Base-by-base conservation (phyloP, 2,113 vertebrate species). In the Dicrurus megarhynchus region DNA sequence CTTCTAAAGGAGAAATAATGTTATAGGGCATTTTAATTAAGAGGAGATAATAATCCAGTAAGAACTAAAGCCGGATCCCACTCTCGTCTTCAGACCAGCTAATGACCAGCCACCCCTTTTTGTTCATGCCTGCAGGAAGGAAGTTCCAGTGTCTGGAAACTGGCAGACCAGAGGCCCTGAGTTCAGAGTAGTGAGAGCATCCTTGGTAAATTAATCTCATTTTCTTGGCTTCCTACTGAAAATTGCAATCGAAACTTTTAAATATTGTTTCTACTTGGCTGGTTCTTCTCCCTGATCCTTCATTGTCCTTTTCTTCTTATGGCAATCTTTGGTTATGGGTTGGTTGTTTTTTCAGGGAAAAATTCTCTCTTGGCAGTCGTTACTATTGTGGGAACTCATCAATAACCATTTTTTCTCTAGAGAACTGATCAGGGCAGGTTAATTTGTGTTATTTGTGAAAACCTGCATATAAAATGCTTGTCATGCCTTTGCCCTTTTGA, bases 21-120 rank as follows among this genome's bases (percentile, higher is more conserved):
- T 27, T 67, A 52, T 32, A 44, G 79, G 76, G 6, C 42, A 90
- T 64, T 90, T 93, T 84, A 95, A 94, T 95, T 89, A 95, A 73
- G 76, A 59, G 60, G 27, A 61, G 28, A 50, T 78, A 93, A 94
- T 52, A 90, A 80, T 64, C 69, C 82, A 69, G 27, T 56, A 70
- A 71, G 65, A 87, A 42, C 8, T 75, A 30, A 86, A 84, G 79
- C 70, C 2, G 2, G 53, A 89, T 82, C n/a, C 28, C n/a, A 23
- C 9, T 63, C 56, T 84, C 0, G 0, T 78, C 60, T 46, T 42
- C 77, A 75, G 60, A 55, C 41, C 74, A 71, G n/a, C 73, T 94
- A 84, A 94, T 94, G 88, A 93, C n/a, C 41, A 73, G 11, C 28
- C 37, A 68, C 35, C 11, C 1, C 8, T 12, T 46, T 53, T 87